phyloP scores from a whole-genome alignment of 1,140 invertebrate genomes.

The Argopecten irradians region DNA sequence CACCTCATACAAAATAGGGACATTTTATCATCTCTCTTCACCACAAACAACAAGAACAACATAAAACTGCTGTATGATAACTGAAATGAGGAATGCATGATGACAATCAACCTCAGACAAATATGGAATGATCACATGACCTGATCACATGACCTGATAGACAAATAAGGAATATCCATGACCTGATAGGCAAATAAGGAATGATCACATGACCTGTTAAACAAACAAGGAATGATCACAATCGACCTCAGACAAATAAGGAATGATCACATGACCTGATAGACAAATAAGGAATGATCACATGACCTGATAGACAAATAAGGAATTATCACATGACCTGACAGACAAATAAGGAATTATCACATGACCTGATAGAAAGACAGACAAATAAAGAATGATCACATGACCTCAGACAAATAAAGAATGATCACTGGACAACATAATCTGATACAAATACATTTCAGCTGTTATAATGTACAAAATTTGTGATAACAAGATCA shows the following conservation, averaged over 20 bases:
- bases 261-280: background rate
- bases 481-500: too few relatives aligned
- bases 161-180: background rate
- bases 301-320: slow-evolving; percentile 7
- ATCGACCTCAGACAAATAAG: background rate
- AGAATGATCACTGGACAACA: background rate
- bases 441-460: background rate
- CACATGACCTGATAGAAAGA: background rate
- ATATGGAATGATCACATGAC: background rate
- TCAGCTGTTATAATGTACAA: too few relatives aligned
- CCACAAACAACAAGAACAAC: too few relatives aligned
- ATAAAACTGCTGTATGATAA: too few relatives aligned
- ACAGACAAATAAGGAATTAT: background rate
- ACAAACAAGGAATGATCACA: too few relatives aligned
- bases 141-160: background rate
- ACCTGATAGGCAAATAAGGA: too few relatives aligned
- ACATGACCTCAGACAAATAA: slow-evolving; percentile 6
- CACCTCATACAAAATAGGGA: too few relatives aligned
- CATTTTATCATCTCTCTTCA: too few relatives aligned
- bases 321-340: background rate
- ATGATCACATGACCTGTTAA: too few relatives aligned
- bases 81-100: too few relatives aligned
- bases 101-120: background rate
- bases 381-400: background rate
- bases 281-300: background rate